phyloP scores from a whole-genome alignment of 2,113 vertebrate species.

The Drymodes brunneopygia region DNA sequence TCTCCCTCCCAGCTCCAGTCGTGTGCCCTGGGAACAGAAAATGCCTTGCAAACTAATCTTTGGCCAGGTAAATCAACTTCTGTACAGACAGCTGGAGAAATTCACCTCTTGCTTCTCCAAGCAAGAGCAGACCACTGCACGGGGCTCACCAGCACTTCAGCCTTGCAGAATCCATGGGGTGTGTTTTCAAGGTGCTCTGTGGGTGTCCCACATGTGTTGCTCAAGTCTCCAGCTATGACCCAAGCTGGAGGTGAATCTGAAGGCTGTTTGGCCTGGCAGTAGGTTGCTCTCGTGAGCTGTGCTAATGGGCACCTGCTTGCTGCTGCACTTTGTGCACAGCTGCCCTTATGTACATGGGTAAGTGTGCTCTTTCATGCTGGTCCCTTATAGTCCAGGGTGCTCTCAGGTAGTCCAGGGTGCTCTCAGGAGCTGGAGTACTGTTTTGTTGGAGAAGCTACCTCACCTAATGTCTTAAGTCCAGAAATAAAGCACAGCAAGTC shows the following conservation, averaged over 20 bases:
- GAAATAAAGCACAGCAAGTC: neutral
- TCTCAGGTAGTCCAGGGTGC: neutral
- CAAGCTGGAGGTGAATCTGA: neutral
- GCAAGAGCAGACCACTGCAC: fast-evolving
- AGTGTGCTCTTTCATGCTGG: neutral
- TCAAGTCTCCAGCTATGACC: neutral
- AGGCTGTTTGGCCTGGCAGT: neutral
- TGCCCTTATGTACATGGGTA: fast-evolving
- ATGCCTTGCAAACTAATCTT: neutral
- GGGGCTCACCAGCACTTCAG: neutral
- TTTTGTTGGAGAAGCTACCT: neutral
- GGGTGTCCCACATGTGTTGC: fast-evolving
- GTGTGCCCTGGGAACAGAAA: neutral
- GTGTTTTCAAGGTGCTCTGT: neutral
- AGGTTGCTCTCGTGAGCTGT: neutral
- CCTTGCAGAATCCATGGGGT: neutral
- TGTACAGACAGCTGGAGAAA: neutral
- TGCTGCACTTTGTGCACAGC: neutral
- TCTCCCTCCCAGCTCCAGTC: fast-evolving
- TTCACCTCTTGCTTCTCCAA: neutral
- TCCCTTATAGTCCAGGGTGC: neutral
- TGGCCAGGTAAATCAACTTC: neutral
- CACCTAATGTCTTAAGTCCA: neutral
- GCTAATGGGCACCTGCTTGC: neutral
- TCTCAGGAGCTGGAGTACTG: neutral